Evolutionary conservation across 1,140 invertebrate species (phyloP), one percentile per base, ranked within the genome.

Genomic region (Phthorimaea operculella): DNA sequence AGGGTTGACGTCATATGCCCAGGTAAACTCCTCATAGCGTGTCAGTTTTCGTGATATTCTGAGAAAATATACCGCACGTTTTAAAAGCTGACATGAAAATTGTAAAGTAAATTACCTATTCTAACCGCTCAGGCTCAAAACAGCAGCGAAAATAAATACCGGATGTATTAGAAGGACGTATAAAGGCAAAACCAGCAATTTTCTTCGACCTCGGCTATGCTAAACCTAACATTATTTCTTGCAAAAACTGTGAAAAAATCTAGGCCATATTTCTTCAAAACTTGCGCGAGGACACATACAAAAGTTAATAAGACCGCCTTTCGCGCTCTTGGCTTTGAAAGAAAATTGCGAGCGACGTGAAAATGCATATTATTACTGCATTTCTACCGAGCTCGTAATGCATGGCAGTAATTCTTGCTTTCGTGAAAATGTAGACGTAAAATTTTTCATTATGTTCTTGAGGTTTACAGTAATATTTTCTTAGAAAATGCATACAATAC

Each of bases 281-380:
- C 36, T 12, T 39, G 36, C 42, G 52, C 49, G 52, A 49, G 54
- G 34, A 56, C 44, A 39, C 21, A 39, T 39, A 39, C 10, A 39
- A 39, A 39, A 39, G 18, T 39, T 52, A 28, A 39, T 51, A 57
- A 57, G 45, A 15, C 21, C 17, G 17, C 21, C 47, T 57, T 45
- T 34, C 12, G 12, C 53, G 47, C 49, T 52, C 36, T 54, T 54
- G 58, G 54, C 62, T 62, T 64, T 58, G 48, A 58, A 49, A 17
- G 42, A 65, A 65, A 65, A 60, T 64, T 61, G 44, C 55, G 45
- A 55, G 59, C 39, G 54, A 49, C 39, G 36, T 15, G 42, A 52
- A 54, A 62, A 61, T 63, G 60, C 60, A 68, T 60, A 60, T 61
- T 56, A 63, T 39, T 39, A 39, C n/a, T 39, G 36, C 36, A 39